These are phyloP conservation scores for Bos javanicus DNA, from an alignment of 2,113 vertebrate species.

Conservation along the genomic window DNA sequence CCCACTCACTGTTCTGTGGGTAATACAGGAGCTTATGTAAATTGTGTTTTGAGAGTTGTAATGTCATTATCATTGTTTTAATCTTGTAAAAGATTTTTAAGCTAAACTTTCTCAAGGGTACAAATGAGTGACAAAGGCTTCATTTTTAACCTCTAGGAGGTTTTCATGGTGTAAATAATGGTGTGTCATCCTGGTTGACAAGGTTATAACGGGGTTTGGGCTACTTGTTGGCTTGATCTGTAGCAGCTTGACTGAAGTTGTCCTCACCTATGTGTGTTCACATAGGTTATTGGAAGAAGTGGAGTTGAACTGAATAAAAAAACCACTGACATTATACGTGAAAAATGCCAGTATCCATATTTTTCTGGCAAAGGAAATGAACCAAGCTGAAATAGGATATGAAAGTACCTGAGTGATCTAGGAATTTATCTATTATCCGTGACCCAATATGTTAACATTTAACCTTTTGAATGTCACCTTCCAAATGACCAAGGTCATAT, in stretches of 20 bases:
- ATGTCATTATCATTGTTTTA: neutral
- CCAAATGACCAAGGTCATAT: neutral
- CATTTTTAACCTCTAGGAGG: neutral
- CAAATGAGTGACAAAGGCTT: neutral
- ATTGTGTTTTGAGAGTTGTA: neutral
- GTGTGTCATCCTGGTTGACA: slow-evolving; percentile 29
- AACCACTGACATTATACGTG: neutral
- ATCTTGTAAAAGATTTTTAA: slow-evolving; percentile 32
- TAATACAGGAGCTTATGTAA: neutral
- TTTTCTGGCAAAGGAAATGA: slow-evolving; percentile 15
- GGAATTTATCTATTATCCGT: slow-evolving; percentile 25
- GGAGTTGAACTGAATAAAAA: slow-evolving; percentile 20
- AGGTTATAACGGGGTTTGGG: neutral
- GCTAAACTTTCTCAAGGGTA: neutral
- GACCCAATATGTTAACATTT: slow-evolving; percentile 10
- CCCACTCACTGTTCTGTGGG: neutral
- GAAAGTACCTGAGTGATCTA: slow-evolving; percentile 15
- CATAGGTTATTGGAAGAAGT: neutral
- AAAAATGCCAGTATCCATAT: neutral
- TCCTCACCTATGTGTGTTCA: neutral
- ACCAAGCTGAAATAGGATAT: slow-evolving; percentile 4
- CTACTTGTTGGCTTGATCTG: slow-evolving; percentile 31
- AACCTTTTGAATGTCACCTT: slow-evolving; percentile 33
- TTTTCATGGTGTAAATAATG: slow-evolving; percentile 33
- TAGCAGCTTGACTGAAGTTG: slow-evolving; percentile 18